Percentiles rank a stretch among this genome's conserved stretches.
These are phyloP conservation scores for Oscheius onirici DNA, from an alignment of 2,888 invertebrate genomes.

Conservation along the genomic window DNA sequence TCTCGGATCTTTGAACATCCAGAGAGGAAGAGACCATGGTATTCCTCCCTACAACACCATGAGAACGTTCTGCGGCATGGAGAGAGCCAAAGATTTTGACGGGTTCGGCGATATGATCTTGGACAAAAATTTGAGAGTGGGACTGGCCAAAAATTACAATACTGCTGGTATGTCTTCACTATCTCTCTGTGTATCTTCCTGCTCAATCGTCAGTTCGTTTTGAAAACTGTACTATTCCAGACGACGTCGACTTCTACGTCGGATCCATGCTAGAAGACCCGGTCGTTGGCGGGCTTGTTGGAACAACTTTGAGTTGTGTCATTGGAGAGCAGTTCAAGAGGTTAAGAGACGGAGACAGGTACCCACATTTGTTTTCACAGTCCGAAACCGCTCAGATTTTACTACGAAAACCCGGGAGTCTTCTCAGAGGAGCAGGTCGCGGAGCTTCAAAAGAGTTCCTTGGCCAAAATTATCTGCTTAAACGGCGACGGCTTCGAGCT, in stretches of 20 bases:
- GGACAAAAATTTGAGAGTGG: conserved; percentile 79
- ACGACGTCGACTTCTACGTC: conserved; percentile 75
- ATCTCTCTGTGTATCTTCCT: no score
- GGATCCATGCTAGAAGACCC: conserved; percentile 75
- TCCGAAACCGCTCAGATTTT: conserved; percentile 71
- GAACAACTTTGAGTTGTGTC: conserved; percentile 74
- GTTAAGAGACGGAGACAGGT: conserved; percentile 75
- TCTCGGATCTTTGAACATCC: conserved; percentile 93
- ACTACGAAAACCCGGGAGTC: conserved; percentile 74
- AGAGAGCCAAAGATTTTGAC: conserved; percentile 78
- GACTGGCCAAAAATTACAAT: conserved; percentile 75
- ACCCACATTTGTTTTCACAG: neutral
- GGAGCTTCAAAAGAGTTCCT: conserved; percentile 84
- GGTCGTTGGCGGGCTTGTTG: conserved; percentile 74
- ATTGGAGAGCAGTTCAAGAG: conserved; percentile 75
- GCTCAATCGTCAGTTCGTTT: no score
- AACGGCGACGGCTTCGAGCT: conserved; percentile 75
- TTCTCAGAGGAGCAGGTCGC: conserved; percentile 78
- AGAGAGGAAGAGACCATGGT: conserved; percentile 91
- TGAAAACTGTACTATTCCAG: conserved; percentile 60
- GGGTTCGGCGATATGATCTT: conserved; percentile 85
- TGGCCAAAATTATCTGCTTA: conserved; percentile 87
- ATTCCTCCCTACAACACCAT: conserved; percentile 76
- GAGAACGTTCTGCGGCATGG: conserved; percentile 85
- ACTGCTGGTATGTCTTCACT: conserved; percentile 59